Percentiles rank a stretch among this genome's conserved stretches.
Conservation (phyloP, 2,888 invertebrate species). For the Chymomyza amoena region DNA sequence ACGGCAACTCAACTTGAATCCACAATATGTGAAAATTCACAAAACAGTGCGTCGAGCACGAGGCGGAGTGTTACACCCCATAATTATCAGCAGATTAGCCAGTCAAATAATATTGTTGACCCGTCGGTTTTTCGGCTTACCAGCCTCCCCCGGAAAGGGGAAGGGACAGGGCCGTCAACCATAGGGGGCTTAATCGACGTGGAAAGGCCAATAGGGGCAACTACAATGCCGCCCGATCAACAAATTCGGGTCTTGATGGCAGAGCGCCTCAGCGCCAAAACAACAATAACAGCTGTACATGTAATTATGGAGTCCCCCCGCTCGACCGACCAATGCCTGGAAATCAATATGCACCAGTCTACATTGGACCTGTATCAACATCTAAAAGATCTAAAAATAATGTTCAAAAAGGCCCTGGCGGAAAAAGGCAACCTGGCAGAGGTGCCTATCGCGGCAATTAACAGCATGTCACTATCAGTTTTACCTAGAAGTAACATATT, state of each 20-base stretch:
- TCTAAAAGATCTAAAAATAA: neutral
- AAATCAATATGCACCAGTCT: conserved; percentile 25
- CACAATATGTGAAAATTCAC: too few species aligned
- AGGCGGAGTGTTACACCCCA: too few species aligned
- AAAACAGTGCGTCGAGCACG: too few species aligned
- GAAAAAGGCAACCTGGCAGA: neutral
- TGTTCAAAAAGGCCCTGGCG: neutral
- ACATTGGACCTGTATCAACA: neutral
- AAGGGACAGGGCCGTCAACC: conserved; percentile 29
- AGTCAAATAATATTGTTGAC: neutral
- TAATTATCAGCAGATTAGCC: too few species aligned
- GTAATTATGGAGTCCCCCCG: too few species aligned
- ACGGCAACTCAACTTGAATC: neutral
- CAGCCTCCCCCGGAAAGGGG: conserved; percentile 42
- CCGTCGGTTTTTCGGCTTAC: conserved; percentile 56
- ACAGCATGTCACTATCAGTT: too few species aligned
- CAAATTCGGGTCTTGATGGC: neutral
- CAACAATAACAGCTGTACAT: too few species aligned
- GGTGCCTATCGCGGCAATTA: neutral
- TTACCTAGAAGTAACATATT: neutral
- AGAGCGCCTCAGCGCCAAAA: neutral
- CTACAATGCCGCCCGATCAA: neutral
- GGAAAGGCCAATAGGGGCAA: neutral
- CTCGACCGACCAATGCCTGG: too few species aligned
- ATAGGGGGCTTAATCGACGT: neutral